A percentile compares a stretch with the other conserved stretches of the same genome.
phyloP scores from a whole-genome alignment of 2,888 invertebrate species.

The Yponomeuta evonymella region DNA sequence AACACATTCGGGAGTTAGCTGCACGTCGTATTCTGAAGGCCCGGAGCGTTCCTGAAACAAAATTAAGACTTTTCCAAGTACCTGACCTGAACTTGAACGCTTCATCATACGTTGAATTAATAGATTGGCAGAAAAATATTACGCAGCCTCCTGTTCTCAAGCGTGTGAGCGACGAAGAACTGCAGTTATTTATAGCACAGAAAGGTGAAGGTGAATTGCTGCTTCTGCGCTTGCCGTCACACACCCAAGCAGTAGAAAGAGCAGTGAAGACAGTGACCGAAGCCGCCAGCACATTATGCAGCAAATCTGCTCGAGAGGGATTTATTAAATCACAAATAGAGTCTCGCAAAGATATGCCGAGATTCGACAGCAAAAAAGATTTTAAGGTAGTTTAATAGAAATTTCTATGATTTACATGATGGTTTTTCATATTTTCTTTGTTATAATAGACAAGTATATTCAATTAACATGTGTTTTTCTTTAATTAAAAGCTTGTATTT shows the following conservation, averaged over 20 bases:
- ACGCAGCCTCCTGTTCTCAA: slow-evolving; percentile 19
- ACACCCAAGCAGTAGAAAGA: slow-evolving; percentile 26
- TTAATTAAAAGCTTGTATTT: too few relatives aligned
- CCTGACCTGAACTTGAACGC: slow-evolving; percentile 25
- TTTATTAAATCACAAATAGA: slow-evolving; percentile 23
- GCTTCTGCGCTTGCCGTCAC: slow-evolving; percentile 24
- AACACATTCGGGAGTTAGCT: too few relatives aligned
- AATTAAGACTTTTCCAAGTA: slow-evolving; percentile 24
- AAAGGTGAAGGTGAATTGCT: neutral
- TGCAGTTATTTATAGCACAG: slow-evolving; percentile 12
- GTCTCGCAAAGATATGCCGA: too few relatives aligned
- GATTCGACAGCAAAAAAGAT: too few relatives aligned
- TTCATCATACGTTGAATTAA: slow-evolving; percentile 21
- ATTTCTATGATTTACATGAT: too few relatives aligned
- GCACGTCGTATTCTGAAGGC: slow-evolving; percentile 24
- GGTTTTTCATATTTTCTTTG: too few relatives aligned
- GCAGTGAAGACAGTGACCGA: slow-evolving; percentile 25
- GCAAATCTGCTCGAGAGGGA: slow-evolving; percentile 12
- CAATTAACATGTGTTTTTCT: too few relatives aligned
- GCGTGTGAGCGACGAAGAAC: slow-evolving; percentile 18
- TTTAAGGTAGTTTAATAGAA: neutral
- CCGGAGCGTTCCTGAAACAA: slow-evolving; percentile 12
- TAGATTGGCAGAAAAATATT: slow-evolving; percentile 23
- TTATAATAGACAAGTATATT: too few relatives aligned
- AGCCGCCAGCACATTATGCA: slow-evolving; percentile 21